Conservation (phyloP, 2,888 invertebrate species). For the Andrena marginata region DNA sequence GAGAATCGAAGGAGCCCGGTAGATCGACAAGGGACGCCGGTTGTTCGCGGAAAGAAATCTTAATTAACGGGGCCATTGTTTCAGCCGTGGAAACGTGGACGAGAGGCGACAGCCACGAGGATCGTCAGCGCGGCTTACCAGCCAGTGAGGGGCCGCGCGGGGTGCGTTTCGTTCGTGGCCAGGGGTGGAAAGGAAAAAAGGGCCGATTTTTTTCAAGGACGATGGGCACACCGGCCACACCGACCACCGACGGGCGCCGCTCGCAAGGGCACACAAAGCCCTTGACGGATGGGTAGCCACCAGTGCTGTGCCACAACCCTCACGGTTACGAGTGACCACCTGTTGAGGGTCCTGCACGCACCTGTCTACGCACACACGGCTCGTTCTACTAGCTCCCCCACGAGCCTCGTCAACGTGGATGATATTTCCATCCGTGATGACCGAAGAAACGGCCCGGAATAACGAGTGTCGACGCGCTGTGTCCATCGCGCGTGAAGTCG, state of each 20-base stretch:
- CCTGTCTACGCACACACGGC: slow-evolving; percentile 82
- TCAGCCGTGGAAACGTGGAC: slow-evolving; percentile 84
- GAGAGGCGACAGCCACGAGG: slow-evolving; percentile 66
- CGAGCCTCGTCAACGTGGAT: slow-evolving; percentile 41
- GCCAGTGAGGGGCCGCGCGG: slow-evolving; percentile 16
- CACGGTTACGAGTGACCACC: slow-evolving; percentile 82
- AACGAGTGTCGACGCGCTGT: slow-evolving; percentile 52
- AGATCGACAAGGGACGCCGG: slow-evolving; percentile 23
- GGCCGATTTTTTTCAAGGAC: slow-evolving; percentile 72
- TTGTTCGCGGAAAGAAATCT: slow-evolving; percentile 89
- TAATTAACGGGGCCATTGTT: slow-evolving; percentile 93
- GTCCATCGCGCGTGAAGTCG: slow-evolving; percentile 44
- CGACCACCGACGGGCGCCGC: slow-evolving; percentile 68
- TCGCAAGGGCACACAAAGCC: slow-evolving; percentile 81
- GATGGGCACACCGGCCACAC: slow-evolving; percentile 73
- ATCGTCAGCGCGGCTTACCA: slow-evolving; percentile 64
- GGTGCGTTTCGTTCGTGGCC: slow-evolving; percentile 51
- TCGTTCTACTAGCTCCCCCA: slow-evolving; percentile 49
- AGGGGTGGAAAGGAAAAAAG: slow-evolving; percentile 59
- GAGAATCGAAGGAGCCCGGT: slow-evolving; percentile 22
- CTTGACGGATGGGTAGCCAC: slow-evolving; percentile 85
- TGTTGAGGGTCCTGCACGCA: slow-evolving; percentile 83
- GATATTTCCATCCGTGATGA: slow-evolving; percentile 68
- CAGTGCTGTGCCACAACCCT: slow-evolving; percentile 77
- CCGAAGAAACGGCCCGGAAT: slow-evolving; percentile 68